Percentiles rank a stretch among this genome's conserved stretches.
These are phyloP conservation scores for Acridotheres tristis DNA, from an alignment of 2,797 vertebrate genomes.

Conservation along the genomic window DNA sequence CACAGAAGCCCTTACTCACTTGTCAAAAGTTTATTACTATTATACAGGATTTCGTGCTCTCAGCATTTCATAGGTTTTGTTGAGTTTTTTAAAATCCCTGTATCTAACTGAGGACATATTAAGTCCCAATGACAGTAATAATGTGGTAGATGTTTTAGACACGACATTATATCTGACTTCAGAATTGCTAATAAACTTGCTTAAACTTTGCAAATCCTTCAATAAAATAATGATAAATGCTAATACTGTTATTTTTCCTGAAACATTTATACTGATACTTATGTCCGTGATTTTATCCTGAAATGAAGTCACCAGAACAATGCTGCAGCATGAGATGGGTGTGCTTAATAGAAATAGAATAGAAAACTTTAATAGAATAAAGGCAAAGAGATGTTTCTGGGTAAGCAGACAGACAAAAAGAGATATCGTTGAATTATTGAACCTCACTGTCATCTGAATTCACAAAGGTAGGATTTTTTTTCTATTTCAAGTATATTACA, in stretches of 20 bases:
- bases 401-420: not conserved
- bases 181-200: not conserved
- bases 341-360: too few relatives aligned
- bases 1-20: not conserved
- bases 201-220: not conserved
- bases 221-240: not conserved
- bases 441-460: not conserved
- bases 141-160: not conserved
- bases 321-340: not conserved
- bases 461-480: not conserved
- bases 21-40: not conserved
- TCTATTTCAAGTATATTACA: not conserved
- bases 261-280: not conserved
- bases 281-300: not conserved
- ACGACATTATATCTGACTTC: not conserved
- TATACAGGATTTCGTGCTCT: not conserved
- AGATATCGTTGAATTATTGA: not conserved
- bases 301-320: not conserved
- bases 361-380: not conserved
- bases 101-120: not conserved
- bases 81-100: not conserved
- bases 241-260: not conserved
- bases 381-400: not conserved
- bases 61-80: not conserved
- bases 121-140: not conserved